Base-by-base conservation (phyloP, 2,888 invertebrate genomes). In the Agrochola macilenta region DNA sequence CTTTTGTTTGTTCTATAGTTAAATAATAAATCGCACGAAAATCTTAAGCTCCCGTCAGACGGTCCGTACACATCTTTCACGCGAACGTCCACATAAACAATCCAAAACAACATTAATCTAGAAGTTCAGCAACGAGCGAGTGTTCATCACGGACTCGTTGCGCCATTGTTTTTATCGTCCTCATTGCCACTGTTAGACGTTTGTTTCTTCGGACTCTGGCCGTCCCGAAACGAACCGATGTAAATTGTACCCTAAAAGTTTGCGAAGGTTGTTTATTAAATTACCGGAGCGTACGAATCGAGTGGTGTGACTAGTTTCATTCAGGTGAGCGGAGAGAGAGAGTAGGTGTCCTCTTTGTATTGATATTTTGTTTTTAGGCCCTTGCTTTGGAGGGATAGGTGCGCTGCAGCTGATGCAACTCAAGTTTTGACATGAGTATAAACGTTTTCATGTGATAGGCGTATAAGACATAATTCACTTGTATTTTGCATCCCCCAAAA, bases 181-280 rank as follows among this genome's bases (percentile, higher is more conserved):
- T 79, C 84, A 83, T 88, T 83, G 82, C 81, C 69, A 81, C 69
- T 83, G 78, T 84, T 85, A 77, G 69, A 61, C 69, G 73, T 69
- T 69, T 69, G 85, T 92, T 88, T 85, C 86, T 90, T 86, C 76
- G 79, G 81, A 76, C 84, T 85, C 86, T 69, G 84, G 79, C 78
- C 84, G 78, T 83, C 78, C 73, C 76, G 79, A 72, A 85, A 81
- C 79, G 79, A 82, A 82, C 72, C 87, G 82, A 90, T 92, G 92
- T 90, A 92, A 92, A 92, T 91, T 91, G 90, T 88, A 87, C 88
- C 81, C 85, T 60, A 86, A 88, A 91, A 92, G 88, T 92, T 92
- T 87, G 86, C 82, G 83, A 86, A 89, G 87, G 89, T 89, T 90
- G 87, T 89, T 90, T 92, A 92, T 92, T 92, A 90, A 90, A 91